Base-by-base conservation (phyloP, 1,140 invertebrate genomes). In the Grapholita molesta region DNA sequence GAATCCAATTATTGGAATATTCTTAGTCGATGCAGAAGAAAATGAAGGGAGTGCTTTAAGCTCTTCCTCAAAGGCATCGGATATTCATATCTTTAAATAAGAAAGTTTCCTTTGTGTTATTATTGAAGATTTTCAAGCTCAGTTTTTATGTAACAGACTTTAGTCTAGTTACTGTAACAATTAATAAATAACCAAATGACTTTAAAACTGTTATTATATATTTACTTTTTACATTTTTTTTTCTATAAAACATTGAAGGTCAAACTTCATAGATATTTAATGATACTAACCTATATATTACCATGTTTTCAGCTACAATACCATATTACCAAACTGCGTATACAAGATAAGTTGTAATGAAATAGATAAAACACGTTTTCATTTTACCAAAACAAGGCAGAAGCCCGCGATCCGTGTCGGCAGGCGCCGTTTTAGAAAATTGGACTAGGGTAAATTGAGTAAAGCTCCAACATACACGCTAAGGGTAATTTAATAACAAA, bases 401-500 rank as follows among this genome's bases (percentile, higher is more conserved):
- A 15, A n/a, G n/a, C 28, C 25, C 24, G 55, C 24, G n/a, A 61
- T n/a, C 15, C 25, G 55, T 61, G 55, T 32, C 6, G 55, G 24
- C 9, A 25, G 12, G 15, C 28, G 55, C 53, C 55, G 25, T 28
- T 61, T 32, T 61, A 61, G 25, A 61, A 61, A 61, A 32, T 61
- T 61, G 55, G 30, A 30, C 25, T n/a, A 15, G 55, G 7, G 28
- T 12, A 15, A 61, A 61, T 61, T 28, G 55, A 61, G 28, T 61
- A 30, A 61, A 25, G 55, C 55, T 30, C 28, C 25, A 15, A 61
- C 15, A 61, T 28, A 25, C 55, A 32, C 24, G 28, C 25, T 4
- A n/a, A 18, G 42, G 15, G 25, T 61, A 61, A 61, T 32, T 61
- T 61, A 61, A 61, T 61, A 61, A 61, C 25, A 61, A 15, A 8